Evolutionary conservation across 2,888 invertebrate genomes (phyloP).

Genomic region (Hyles lineata): DNA sequence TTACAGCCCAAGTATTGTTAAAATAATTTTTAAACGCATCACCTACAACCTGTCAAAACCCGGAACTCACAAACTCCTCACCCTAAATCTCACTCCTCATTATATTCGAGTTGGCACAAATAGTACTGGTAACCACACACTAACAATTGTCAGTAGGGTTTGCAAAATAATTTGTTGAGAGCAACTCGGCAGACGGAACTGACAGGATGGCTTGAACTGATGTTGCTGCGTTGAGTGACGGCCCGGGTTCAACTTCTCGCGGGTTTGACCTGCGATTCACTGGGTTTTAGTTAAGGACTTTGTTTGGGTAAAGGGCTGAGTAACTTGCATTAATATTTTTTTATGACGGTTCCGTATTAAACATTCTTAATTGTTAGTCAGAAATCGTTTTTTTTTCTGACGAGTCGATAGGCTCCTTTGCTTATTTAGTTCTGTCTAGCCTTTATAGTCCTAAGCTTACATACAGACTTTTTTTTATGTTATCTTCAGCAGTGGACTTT

Average conservation of each 20-base stretch:
- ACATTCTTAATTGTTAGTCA: too few relatives aligned
- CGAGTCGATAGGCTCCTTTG: too few relatives aligned
- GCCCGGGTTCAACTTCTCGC: slow-evolving; percentile 27
- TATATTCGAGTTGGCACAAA: background rate
- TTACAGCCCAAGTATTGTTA: too few relatives aligned
- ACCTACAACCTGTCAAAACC: background rate
- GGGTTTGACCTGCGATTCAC: slow-evolving; percentile 28
- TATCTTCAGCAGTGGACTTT: too few relatives aligned
- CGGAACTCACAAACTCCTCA: slow-evolving; percentile 7
- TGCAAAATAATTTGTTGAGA: slow-evolving; percentile 56
- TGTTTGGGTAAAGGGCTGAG: background rate
- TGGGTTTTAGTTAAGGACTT: slow-evolving; percentile 18
- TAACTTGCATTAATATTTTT: background rate
- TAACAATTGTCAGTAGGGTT: slow-evolving; percentile 42
- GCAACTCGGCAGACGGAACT: slow-evolving; percentile 51
- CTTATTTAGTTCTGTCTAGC: too few relatives aligned
- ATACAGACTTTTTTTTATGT: too few relatives aligned
- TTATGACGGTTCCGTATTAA: too few relatives aligned
- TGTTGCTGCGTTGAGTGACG: slow-evolving; percentile 36
- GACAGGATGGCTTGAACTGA: slow-evolving; percentile 47
- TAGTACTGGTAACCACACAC: slow-evolving; percentile 40
- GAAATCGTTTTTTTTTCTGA: too few relatives aligned
- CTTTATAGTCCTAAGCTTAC: too few relatives aligned
- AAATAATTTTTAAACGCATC: background rate
- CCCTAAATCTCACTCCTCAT: slow-evolving; percentile 6